These are phyloP conservation scores for Chlorops oryzae DNA, from an alignment of 1,140 invertebrate genomes.

Conservation along the genomic window DNA sequence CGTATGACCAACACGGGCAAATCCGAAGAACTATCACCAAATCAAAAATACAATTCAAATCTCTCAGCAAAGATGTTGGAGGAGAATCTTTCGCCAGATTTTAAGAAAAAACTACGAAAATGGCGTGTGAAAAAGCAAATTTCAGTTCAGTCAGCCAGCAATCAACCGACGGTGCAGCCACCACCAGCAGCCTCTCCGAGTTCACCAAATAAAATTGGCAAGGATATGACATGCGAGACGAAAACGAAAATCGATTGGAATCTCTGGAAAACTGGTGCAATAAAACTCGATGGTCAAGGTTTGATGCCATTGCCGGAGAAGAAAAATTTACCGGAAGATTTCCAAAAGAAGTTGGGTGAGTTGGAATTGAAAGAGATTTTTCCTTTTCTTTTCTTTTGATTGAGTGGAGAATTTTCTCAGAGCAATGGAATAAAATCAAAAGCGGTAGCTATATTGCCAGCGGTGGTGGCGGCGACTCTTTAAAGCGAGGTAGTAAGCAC, in stretches of 20 bases:
- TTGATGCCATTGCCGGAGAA: conserved; percentile 51
- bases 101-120: conserved; percentile 74
- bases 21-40: conserved; percentile 9
- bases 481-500: conserved; percentile 31
- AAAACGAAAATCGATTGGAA: conserved; percentile 65
- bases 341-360: conserved; percentile 59
- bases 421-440: conserved; percentile 62
- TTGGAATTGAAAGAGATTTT: neutral
- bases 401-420: too few relatives aligned
- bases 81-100: conserved; percentile 66
- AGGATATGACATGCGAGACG: conserved; percentile 37
- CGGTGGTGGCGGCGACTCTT: conserved; percentile 31
- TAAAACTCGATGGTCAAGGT: conserved; percentile 46
- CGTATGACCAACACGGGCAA: conserved; percentile 6
- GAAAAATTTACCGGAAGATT: conserved; percentile 60
- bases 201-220: conserved; percentile 47
- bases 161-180: conserved; percentile 9
- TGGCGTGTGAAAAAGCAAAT: conserved; percentile 68
- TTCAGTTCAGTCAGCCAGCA: conserved; percentile 13
- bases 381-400: neutral
- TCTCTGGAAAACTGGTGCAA: conserved; percentile 55
- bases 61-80: conserved; percentile 49
- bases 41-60: conserved; percentile 3
- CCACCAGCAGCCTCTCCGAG: conserved; percentile 25
- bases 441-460: conserved; percentile 16